Base-by-base conservation (phyloP, 2,888 invertebrate species). In the Auanema freiburgensis region DNA sequence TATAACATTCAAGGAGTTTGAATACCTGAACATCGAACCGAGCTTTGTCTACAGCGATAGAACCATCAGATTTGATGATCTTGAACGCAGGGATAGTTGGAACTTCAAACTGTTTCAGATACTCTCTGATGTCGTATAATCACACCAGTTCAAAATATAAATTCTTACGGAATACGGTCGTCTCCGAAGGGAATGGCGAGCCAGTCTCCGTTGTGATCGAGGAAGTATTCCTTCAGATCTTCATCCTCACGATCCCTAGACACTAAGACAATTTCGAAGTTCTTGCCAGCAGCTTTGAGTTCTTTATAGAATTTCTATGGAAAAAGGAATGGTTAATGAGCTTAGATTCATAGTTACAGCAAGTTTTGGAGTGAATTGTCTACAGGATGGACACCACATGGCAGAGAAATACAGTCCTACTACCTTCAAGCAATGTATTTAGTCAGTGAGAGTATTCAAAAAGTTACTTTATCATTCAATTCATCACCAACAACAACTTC, bases 351-450 rank as follows among this genome's bases (percentile, higher is more conserved):
- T 24, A 21, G 18, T 12, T 42, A 73, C 73, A 71, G 78, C 78
- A 14, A 79, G 56, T 56, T 79, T 79, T 18, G 77, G 79, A 2
- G 80, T 80, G 57, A 80, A 80, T 44, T 71, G 72, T 23, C 79
- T 70, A 66, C 80, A 80, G 0, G 78, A 73, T 10, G 74, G 74
- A 62, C 76, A 71, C 87, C 87, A 87, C 68, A 86, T 85, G n/a
- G 87, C 87, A 0, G 87, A 86, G 75, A 87, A 87, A 76, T 87
- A 87, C 18, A 87, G 74, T 3, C 84, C 86, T 18, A 86, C 77
- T 8, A 72, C 59, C 56, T 72, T 63, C 50, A 18, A 59, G 40
- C 16, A 10, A 66, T 10, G n/a, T 56, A 41, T 4, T 16, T 0
- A n/a, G 10, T 3, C 4, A 58, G 23, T 23, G 40, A 24, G 24